Evolutionary conservation across 2,888 invertebrate species (phyloP).

Genomic region (Lagria hirta): DNA sequence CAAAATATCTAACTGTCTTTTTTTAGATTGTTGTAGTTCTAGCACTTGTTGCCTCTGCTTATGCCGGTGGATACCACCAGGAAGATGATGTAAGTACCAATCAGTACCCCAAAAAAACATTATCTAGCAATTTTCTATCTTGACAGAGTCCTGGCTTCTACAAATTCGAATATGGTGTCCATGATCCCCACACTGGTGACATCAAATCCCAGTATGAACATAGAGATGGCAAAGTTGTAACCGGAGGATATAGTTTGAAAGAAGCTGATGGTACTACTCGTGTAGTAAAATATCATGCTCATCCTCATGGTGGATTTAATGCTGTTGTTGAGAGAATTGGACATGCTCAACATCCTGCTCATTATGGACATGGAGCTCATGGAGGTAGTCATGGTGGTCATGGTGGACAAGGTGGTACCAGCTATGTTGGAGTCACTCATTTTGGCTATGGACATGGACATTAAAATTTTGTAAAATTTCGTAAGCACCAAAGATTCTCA

Average conservation of each 20-base stretch:
- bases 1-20: constrained; percentile 4
- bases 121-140: too few relatives aligned
- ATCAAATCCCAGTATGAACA: constrained; percentile 49
- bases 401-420: constrained; percentile 28
- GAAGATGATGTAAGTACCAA: constrained; percentile 23
- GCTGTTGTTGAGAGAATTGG: constrained; percentile 46
- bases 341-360: constrained; percentile 44
- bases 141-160: constrained; percentile 40
- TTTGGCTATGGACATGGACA: constrained; percentile 26
- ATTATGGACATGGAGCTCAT: constrained; percentile 32
- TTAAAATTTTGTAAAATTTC: background rate
- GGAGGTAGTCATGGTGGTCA: constrained; percentile 14
- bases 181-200: constrained; percentile 51
- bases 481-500: too few relatives aligned
- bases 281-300: constrained; percentile 50
- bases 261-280: constrained; percentile 51
- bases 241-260: constrained; percentile 48
- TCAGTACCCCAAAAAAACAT: background rate
- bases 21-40: constrained; percentile 13
- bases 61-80: constrained; percentile 16
- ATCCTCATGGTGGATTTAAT: constrained; percentile 45
- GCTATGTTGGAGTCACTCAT: constrained; percentile 33
- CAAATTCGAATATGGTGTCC: constrained; percentile 50
- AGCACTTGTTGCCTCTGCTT: constrained; percentile 11
- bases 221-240: constrained; percentile 48